Evolutionary conservation across 2,797 vertebrate genomes (phyloP).

Genomic region (Naso thynnoides): DNA sequence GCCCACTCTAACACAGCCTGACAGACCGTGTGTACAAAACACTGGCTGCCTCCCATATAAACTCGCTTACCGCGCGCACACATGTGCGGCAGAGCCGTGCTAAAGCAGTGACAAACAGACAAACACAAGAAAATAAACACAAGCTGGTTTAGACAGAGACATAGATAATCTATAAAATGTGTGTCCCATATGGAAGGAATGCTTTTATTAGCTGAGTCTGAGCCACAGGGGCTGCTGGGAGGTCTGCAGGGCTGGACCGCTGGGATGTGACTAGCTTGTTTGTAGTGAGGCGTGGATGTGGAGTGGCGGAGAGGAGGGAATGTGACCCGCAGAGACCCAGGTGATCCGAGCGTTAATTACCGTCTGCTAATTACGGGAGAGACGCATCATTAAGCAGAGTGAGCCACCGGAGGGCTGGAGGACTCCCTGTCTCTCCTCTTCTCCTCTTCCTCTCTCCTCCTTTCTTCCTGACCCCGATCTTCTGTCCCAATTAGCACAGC

Average conservation of each 20-base stretch:
- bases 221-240: constrained; percentile 35
- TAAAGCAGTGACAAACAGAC: constrained; percentile 38
- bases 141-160: constrained; percentile 69
- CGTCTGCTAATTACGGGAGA: constrained; percentile 82
- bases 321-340: constrained; percentile 76
- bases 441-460: constrained; percentile 56
- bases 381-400: constrained; percentile 82
- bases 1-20: constrained; percentile 64
- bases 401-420: constrained; percentile 73
- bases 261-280: constrained; percentile 55
- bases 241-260: constrained; percentile 25
- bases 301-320: constrained; percentile 49
- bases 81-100: constrained; percentile 22
- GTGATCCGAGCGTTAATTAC: constrained; percentile 83
- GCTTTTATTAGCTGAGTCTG: constrained; percentile 61
- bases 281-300: constrained; percentile 46
- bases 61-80: constrained; percentile 30
- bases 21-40: constrained; percentile 76
- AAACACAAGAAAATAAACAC: constrained; percentile 69
- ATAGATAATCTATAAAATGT: constrained; percentile 64
- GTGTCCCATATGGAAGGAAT: constrained; percentile 62
- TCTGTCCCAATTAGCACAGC: constrained; percentile 84
- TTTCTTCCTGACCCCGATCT: constrained; percentile 81
- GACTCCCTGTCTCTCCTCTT: constrained; percentile 73
- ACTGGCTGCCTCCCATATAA: constrained; percentile 67